Conservation (phyloP, 2,888 invertebrate species). For the Apotomis betuletana region DNA sequence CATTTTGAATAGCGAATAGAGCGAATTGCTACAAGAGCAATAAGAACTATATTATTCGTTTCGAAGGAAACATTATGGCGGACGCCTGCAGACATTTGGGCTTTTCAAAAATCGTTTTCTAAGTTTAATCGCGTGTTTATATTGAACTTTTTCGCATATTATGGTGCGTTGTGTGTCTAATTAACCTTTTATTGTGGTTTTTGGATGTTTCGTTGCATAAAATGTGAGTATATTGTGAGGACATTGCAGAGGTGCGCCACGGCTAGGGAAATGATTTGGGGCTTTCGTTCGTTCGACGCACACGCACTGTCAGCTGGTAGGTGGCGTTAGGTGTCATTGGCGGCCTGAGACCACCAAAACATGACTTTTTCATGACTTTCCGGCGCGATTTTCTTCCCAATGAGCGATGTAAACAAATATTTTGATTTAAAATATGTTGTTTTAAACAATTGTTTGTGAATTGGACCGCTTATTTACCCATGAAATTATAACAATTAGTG, state of each 20-base stretch:
- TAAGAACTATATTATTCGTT: slow-evolving; percentile 85
- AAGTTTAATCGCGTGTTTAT: slow-evolving; percentile 82
- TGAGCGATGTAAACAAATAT: slow-evolving; percentile 61
- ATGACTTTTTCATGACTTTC: slow-evolving; percentile 82
- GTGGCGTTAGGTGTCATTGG: slow-evolving; percentile 80
- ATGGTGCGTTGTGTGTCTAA: slow-evolving; percentile 79
- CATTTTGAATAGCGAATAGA: slow-evolving; percentile 85
- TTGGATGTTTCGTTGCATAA: slow-evolving; percentile 77
- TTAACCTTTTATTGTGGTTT: slow-evolving; percentile 80
- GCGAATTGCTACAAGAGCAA: slow-evolving; percentile 83
- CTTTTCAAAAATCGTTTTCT: slow-evolving; percentile 84
- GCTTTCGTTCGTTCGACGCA: slow-evolving; percentile 83
- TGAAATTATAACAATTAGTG: slow-evolving; percentile 55
- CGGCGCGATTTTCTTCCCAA: slow-evolving; percentile 75
- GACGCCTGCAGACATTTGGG: slow-evolving; percentile 83
- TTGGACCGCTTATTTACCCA: slow-evolving; percentile 20
- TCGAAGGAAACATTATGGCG: slow-evolving; percentile 85
- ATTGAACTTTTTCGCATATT: slow-evolving; percentile 84
- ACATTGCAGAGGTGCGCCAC: slow-evolving; percentile 83
- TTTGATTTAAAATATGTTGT: slow-evolving; percentile 50
- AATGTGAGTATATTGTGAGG: slow-evolving; percentile 82
- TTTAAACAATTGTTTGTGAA: slow-evolving; percentile 45
- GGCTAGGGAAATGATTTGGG: slow-evolving; percentile 85
- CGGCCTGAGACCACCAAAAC: slow-evolving; percentile 74
- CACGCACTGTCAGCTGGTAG: slow-evolving; percentile 83